Percentiles rank a stretch among this genome's conserved stretches.
phyloP scores from a whole-genome alignment of 2,113 vertebrate genomes.

The Entelurus aequoreus region DNA sequence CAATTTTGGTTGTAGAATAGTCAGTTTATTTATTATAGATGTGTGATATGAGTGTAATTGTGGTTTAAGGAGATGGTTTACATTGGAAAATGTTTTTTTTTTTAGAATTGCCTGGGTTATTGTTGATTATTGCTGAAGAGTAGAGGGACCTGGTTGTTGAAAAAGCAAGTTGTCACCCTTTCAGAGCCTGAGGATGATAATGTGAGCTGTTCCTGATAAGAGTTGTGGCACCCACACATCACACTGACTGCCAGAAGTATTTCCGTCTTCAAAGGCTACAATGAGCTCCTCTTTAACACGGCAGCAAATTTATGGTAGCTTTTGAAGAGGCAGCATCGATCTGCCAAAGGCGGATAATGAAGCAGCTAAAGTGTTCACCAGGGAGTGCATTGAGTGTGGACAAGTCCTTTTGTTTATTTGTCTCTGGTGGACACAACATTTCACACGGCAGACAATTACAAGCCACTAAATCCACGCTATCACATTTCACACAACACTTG shows the following conservation, averaged over 20 bases:
- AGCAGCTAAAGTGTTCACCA: slow-evolving; percentile 18
- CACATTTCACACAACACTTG: not conserved
- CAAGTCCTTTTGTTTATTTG: slow-evolving; percentile 6
- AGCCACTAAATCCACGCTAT: not conserved
- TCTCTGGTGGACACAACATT: slow-evolving; percentile 10
- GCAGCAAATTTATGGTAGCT: slow-evolving; percentile 28
- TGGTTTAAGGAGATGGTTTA: too few relatives aligned
- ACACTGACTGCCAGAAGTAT: slow-evolving; percentile 1
- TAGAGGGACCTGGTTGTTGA: too few relatives aligned
- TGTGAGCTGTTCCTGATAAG: slow-evolving; percentile 42
- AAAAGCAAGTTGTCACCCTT: too few relatives aligned
- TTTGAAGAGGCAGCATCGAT: slow-evolving; percentile 30
- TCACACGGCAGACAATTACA: not conserved
- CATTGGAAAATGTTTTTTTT: too few relatives aligned
- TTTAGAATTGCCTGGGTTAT: too few relatives aligned
- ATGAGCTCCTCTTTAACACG: slow-evolving; percentile 11
- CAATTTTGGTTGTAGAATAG: too few relatives aligned
- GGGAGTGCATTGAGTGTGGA: not conserved
- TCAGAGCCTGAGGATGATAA: slow-evolving; percentile 11
- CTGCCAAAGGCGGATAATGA: slow-evolving; percentile 38
- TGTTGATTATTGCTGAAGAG: too few relatives aligned
- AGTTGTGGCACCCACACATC: slow-evolving; percentile 11
- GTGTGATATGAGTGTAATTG: too few relatives aligned
- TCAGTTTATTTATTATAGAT: too few relatives aligned
- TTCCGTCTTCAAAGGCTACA: slow-evolving; percentile 13